Percentiles rank a stretch among this genome's conserved stretches.
Conservation (phyloP, 2,113 vertebrate species). For the Phoxinus phoxinus region DNA sequence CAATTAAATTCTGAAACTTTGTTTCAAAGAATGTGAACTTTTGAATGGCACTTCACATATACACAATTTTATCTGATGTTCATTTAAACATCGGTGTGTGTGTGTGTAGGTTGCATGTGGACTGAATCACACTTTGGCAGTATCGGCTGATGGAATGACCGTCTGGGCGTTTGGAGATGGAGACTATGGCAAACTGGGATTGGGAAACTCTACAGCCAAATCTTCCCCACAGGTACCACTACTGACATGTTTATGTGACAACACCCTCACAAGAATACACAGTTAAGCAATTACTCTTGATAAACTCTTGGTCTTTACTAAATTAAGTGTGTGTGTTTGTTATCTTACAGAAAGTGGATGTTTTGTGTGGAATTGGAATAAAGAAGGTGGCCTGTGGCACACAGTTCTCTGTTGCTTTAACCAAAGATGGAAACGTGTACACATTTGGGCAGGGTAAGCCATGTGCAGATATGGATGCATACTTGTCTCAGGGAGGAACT, state of each 20-base stretch:
- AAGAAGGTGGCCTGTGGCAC: constrained; percentile 81
- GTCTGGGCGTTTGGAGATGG: constrained; percentile 84
- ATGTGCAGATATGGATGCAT: background rate
- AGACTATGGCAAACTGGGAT: constrained; percentile 81
- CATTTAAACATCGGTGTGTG: background rate
- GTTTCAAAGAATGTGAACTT: background rate
- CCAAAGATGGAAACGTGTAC: constrained; percentile 79
- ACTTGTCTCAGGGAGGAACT: background rate
- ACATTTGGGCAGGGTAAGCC: constrained; percentile 81
- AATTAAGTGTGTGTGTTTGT: background rate
- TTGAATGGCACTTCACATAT: background rate
- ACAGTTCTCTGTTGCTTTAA: constrained; percentile 81
- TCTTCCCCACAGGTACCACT: constrained; percentile 78
- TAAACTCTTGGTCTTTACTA: background rate
- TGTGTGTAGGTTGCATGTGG: constrained; percentile 78
- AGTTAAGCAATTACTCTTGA: background rate
- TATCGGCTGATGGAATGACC: constrained; percentile 78
- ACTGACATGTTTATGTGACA: background rate
- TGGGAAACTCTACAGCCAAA: constrained; percentile 79
- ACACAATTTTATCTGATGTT: background rate
- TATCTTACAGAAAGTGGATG: constrained; percentile 78
- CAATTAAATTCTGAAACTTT: too few relatives aligned
- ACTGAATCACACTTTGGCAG: constrained; percentile 80
- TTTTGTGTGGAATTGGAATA: constrained; percentile 79
- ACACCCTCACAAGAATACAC: background rate